Conservation (phyloP, 2,888 invertebrate species). For the Pachycephus smyrnensis region DNA sequence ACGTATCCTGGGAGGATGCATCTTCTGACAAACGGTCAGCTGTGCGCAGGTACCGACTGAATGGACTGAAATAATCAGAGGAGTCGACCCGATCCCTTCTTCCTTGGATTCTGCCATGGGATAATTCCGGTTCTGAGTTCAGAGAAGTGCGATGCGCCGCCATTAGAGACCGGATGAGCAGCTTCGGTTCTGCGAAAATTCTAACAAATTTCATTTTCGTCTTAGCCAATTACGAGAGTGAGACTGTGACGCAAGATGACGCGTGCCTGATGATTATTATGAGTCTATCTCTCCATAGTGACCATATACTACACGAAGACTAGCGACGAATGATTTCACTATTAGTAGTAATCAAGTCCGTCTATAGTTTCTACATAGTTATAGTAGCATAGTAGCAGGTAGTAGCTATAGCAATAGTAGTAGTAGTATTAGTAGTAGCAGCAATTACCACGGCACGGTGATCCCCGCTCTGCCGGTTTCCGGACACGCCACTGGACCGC, state of each 20-base stretch:
- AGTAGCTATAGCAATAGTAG: constrained; percentile 2
- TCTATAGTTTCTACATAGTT: background rate
- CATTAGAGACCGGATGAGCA: background rate
- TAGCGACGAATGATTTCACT: too few relatives aligned
- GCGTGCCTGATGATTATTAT: background rate
- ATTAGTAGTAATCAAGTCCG: background rate
- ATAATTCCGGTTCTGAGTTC: background rate
- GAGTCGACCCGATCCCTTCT: background rate
- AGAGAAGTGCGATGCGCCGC: background rate
- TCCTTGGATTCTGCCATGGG: background rate
- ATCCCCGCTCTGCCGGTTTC: constrained; percentile 35
- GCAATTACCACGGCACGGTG: constrained; percentile 12
- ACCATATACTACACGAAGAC: background rate
- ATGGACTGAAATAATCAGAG: background rate
- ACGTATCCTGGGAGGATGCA: background rate
- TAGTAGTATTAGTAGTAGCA: constrained; percentile 9
- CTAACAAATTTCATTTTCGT: background rate
- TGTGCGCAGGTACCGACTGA: background rate
- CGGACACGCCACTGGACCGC: constrained; percentile 42
- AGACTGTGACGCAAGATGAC: background rate
- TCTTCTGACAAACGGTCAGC: background rate
- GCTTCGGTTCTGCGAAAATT: background rate
- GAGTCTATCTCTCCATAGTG: background rate
- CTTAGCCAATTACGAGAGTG: background rate
- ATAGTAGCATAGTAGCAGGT: background rate